A percentile compares a stretch with the other conserved stretches of the same genome.
Conservation (phyloP, 2,113 vertebrate genomes). For the Zosterops lateralis region DNA sequence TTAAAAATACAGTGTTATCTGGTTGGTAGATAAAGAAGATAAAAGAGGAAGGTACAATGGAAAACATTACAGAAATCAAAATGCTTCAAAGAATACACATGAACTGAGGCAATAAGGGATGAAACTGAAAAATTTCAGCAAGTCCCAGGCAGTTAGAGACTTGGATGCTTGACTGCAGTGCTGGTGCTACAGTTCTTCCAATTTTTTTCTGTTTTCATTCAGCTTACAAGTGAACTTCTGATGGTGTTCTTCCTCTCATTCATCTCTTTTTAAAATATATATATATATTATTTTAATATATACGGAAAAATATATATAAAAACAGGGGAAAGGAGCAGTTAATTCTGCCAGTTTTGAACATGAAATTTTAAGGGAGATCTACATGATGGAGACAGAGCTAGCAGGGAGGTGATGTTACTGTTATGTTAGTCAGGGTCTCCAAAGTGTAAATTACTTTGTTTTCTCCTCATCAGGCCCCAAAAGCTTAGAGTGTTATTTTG, state of each 20-base stretch:
- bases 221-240: neutral
- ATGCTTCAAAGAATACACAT: neutral
- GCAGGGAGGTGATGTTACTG: neutral
- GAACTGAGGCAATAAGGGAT: neutral
- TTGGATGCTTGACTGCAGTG: neutral
- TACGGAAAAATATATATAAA: neutral
- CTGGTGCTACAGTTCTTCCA: neutral
- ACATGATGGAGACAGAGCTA: neutral
- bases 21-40: conserved; percentile 35
- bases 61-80: conserved; percentile 23
- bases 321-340: neutral
- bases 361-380: neutral
- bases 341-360: neutral
- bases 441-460: neutral
- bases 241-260: neutral
- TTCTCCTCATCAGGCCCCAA: neutral
- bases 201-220: neutral
- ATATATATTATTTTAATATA: no score
- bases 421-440: neutral
- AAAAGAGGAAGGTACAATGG: neutral
- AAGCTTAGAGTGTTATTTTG: neutral
- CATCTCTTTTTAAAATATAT: neutral
- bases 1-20: conserved; percentile 40
- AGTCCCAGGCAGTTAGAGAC: neutral
- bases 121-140: neutral